A percentile compares a stretch with the other conserved stretches of the same genome.
Conservation (phyloP, 2,888 invertebrate genomes). For the Diaperis boleti region DNA sequence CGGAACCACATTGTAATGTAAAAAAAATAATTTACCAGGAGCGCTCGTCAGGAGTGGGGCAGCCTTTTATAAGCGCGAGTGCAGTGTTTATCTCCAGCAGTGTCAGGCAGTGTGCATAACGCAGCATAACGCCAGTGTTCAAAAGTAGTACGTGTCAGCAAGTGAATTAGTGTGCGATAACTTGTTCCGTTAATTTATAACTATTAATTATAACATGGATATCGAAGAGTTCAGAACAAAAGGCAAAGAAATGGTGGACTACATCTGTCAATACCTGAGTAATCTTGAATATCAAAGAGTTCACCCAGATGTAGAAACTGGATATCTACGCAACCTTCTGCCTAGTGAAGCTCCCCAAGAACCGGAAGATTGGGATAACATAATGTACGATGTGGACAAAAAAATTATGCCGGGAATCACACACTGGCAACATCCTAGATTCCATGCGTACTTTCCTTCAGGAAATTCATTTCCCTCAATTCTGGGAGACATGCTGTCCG, state of each 20-base stretch:
- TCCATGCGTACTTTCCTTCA: constrained; percentile 99
- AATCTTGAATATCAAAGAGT: constrained; percentile 85
- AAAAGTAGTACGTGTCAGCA: too few relatives aligned
- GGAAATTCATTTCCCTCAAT: constrained; percentile 98
- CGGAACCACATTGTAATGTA: background rate
- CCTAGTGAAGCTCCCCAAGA: constrained; percentile 85
- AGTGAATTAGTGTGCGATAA: constrained; percentile 1
- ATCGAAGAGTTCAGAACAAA: constrained; percentile 86
- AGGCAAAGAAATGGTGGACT: constrained; percentile 96
- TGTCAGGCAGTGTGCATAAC: too few relatives aligned
- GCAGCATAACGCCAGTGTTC: too few relatives aligned
- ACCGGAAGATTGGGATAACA: constrained; percentile 88
- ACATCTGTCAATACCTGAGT: constrained; percentile 91
- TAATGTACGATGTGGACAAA: constrained; percentile 90
- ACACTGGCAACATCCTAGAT: constrained; percentile 99
- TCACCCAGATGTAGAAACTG: constrained; percentile 91
- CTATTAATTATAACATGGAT: constrained; percentile 75
- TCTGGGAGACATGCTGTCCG: constrained; percentile 96
- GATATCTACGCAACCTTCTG: constrained; percentile 83
- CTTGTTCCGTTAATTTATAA: too few relatives aligned
- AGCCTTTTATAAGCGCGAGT: constrained; percentile 29
- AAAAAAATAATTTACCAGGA: constrained; percentile 10
- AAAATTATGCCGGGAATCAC: constrained; percentile 97
- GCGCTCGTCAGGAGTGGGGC: constrained; percentile 17
- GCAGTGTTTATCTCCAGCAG: too few relatives aligned